A percentile compares a stretch with the other conserved stretches of the same genome.
phyloP scores from a whole-genome alignment of 2,113 vertebrate species.

The Muscicapa adusta region DNA sequence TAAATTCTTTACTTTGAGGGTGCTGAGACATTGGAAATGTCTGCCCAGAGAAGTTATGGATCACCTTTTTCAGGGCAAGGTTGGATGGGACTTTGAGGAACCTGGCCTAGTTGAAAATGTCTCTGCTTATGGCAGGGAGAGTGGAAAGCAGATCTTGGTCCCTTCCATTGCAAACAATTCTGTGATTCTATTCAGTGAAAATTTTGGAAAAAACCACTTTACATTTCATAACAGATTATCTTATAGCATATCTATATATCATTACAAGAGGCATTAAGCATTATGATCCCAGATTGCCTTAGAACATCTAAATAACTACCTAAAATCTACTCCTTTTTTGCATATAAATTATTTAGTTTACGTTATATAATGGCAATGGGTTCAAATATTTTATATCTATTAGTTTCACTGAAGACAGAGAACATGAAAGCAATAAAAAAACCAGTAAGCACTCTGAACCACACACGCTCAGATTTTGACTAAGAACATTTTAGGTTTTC shows the following conservation, averaged over 20 bases:
- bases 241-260: neutral
- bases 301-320: neutral
- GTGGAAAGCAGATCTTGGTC: neutral
- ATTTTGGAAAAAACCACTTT: neutral
- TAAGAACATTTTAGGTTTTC: neutral
- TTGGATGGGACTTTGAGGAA: neutral
- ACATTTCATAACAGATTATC: neutral
- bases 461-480: neutral
- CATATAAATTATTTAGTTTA: neutral
- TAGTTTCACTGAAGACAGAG: neutral
- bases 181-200: neutral
- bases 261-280: neutral
- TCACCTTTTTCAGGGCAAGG: neutral
- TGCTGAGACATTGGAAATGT: neutral
- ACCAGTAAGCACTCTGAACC: neutral
- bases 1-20: neutral
- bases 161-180: neutral
- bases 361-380: neutral
- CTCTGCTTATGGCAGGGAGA: neutral
- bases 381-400: neutral
- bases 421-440: neutral
- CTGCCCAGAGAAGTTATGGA: neutral
- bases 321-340: neutral
- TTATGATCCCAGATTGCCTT: neutral
- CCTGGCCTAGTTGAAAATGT: neutral